Conservation (phyloP, 2,797 vertebrate species). For the Danio tinwini region DNA sequence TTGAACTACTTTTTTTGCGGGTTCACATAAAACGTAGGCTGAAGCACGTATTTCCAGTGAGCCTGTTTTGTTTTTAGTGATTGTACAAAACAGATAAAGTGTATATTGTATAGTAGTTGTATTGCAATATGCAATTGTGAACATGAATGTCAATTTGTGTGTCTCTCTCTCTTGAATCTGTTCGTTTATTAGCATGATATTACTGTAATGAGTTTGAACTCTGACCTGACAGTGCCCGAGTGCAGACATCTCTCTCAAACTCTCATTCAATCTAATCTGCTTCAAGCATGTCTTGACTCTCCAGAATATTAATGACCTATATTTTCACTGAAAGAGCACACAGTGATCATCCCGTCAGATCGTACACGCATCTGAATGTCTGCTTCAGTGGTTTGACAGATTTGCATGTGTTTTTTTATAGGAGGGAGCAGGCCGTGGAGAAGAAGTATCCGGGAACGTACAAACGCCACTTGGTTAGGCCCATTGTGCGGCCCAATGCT, state of each 20-base stretch:
- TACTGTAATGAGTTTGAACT: slow-evolving; percentile 13
- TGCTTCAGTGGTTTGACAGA: neutral
- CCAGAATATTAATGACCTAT: slow-evolving; percentile 26
- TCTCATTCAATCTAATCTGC: slow-evolving; percentile 37
- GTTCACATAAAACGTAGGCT: no score
- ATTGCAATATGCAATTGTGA: neutral
- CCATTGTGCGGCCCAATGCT: slow-evolving; percentile 92
- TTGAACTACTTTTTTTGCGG: no score
- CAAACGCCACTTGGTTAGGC: slow-evolving; percentile 92
- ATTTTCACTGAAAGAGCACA: slow-evolving; percentile 5
- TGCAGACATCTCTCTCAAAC: neutral
- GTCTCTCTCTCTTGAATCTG: neutral
- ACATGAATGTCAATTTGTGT: neutral
- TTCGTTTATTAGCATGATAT: neutral
- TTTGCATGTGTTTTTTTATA: slow-evolving; percentile 60
- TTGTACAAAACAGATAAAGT: no score
- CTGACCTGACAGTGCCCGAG: neutral
- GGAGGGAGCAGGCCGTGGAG: slow-evolving; percentile 96
- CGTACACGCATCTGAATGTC: neutral
- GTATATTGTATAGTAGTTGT: no score
- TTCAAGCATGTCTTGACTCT: slow-evolving; percentile 28
- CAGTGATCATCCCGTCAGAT: neutral
- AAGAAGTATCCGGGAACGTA: slow-evolving; percentile 97
- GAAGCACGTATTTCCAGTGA: no score
- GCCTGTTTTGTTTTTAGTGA: no score